Evolutionary conservation across 2,113 vertebrate species (phyloP).

Genomic region (Antechinus flavipes): DNA sequence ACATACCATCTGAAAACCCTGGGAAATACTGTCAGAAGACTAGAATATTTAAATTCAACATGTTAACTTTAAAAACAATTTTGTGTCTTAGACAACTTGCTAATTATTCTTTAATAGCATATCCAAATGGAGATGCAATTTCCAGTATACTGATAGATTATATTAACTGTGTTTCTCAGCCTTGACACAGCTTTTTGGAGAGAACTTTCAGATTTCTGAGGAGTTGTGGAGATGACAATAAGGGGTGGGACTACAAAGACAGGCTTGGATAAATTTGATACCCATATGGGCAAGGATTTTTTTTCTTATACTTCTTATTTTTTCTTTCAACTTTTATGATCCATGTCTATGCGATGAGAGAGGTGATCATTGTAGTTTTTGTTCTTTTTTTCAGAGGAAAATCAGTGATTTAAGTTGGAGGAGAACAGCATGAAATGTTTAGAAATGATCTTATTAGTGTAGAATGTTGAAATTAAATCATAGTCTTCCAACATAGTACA

Average conservation of each 20-base stretch:
- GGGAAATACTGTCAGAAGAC: conserved; percentile 51
- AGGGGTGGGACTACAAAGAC: not conserved
- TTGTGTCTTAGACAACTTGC: not conserved
- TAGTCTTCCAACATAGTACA: not conserved
- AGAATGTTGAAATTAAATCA: not conserved
- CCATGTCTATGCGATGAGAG: not conserved
- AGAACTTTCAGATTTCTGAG: not conserved
- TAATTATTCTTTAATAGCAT: conserved; percentile 8
- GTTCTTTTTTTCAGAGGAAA: not conserved
- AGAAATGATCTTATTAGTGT: not conserved
- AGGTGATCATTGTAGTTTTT: not conserved
- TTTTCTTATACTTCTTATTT: not conserved
- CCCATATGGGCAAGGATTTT: not conserved
- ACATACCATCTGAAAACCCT: not conserved
- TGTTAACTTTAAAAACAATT: not conserved
- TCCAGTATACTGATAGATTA: not conserved
- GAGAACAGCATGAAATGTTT: not conserved
- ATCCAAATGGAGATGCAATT: conserved; percentile 13
- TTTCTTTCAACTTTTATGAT: not conserved
- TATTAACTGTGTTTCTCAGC: conserved; percentile 29
- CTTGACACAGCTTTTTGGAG: not conserved
- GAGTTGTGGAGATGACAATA: conserved; percentile 35
- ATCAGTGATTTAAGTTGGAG: not conserved
- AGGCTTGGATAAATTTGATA: not conserved
- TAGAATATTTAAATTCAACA: conserved; percentile 47